Percentiles rank a stretch among this genome's conserved stretches.
Evolutionary conservation across 2,797 vertebrate genomes (phyloP).

Genomic region (Columba guinea): DNA sequence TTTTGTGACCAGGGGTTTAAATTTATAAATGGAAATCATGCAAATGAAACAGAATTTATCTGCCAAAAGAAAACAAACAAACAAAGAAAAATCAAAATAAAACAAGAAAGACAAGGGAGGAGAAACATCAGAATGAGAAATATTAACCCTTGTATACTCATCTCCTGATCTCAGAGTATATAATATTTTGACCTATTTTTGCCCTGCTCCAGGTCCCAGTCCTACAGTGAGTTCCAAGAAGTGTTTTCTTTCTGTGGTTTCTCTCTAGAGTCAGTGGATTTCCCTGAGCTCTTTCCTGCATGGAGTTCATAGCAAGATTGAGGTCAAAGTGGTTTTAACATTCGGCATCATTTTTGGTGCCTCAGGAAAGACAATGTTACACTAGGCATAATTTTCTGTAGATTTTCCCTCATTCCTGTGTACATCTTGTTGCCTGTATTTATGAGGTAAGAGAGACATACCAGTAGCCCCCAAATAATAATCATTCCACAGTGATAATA

Average conservation of each 20-base stretch:
- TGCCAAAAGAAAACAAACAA: neutral
- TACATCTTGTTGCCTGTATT: neutral
- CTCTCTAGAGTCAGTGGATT: neutral
- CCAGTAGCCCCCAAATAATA: neutral
- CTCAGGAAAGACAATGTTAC: neutral
- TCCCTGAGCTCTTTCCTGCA: neutral
- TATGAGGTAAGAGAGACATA: neutral
- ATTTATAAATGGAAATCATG: neutral
- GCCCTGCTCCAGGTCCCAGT: neutral
- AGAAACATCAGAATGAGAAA: neutral
- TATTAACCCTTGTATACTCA: neutral
- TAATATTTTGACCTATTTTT: conserved; percentile 9
- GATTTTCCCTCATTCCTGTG: neutral
- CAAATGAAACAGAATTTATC: neutral
- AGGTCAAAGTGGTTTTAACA: conserved; percentile 27
- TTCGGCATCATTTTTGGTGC: neutral
- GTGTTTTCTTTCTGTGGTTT: neutral
- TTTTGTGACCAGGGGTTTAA: neutral
- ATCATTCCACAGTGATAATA: neutral
- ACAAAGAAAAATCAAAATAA: neutral
- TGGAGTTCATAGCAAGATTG: neutral
- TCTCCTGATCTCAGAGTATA: neutral
- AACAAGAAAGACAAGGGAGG: neutral
- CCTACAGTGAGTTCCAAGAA: neutral
- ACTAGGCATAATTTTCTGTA: neutral